Percentiles rank a stretch among this genome's conserved stretches.
These are phyloP conservation scores for Malurus melanocephalus DNA, from an alignment of 2,113 vertebrate genomes.

Conservation along the genomic window DNA sequence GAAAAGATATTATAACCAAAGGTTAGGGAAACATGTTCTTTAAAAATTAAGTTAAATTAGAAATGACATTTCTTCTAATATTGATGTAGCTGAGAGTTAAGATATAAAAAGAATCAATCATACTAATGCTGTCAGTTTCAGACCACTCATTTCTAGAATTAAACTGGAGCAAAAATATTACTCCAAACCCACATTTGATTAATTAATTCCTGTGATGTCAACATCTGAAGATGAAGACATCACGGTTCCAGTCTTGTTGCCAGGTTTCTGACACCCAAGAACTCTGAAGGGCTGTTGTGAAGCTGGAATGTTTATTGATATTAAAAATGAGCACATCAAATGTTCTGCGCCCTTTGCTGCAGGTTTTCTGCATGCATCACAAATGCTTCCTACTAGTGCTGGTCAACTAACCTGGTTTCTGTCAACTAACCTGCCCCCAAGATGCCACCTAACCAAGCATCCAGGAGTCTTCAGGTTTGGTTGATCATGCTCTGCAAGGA, in stretches of 20 bases:
- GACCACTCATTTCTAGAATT: neutral
- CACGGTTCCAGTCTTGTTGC: neutral
- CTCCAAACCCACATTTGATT: neutral
- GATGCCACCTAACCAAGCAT: no score
- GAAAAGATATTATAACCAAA: neutral
- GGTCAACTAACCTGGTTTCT: neutral
- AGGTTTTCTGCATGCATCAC: neutral
- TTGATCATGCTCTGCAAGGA: neutral
- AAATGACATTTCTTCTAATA: slow-evolving; percentile 45
- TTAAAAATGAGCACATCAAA: neutral
- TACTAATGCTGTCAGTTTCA: slow-evolving; percentile 21
- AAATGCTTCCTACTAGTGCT: neutral
- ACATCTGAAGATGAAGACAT: neutral
- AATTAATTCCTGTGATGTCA: neutral
- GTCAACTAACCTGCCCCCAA: rapidly evolving
- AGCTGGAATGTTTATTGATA: neutral
- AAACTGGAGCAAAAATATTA: neutral
- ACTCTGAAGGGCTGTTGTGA: neutral
- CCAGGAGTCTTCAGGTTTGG: neutral
- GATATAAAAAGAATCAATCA: slow-evolving; percentile 30
- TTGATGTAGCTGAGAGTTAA: slow-evolving; percentile 45
- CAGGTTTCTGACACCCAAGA: neutral
- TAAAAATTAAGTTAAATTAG: slow-evolving; percentile 45
- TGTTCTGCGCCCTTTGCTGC: neutral
- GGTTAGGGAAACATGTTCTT: slow-evolving; percentile 14